phyloP scores from a whole-genome alignment of 2,113 vertebrate genomes.

The Lonchura striata region DNA sequence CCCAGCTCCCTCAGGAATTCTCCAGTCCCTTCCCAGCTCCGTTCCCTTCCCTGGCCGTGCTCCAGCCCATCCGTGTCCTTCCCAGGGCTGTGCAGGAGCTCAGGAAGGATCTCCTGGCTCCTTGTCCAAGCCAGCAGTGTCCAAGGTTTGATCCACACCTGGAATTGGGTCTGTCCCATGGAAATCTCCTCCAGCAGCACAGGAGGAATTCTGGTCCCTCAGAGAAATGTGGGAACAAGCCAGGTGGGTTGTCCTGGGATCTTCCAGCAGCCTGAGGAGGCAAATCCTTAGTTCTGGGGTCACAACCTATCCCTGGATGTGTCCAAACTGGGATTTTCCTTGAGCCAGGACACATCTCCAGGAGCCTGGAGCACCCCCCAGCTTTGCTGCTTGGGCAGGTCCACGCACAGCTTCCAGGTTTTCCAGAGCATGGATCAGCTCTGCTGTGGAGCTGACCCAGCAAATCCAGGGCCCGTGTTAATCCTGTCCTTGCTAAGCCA shows the following conservation, averaged over 20 bases:
- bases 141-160: neutral
- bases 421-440: neutral
- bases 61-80: neutral
- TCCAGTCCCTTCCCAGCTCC: neutral
- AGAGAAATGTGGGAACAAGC: neutral
- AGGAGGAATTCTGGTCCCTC: neutral
- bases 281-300: neutral
- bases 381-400: neutral
- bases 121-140: neutral
- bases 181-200: neutral
- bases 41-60: rapidly evolving
- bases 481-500: neutral
- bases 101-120: neutral
- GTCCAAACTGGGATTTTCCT: neutral
- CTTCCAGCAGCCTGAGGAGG: neutral
- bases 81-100: neutral
- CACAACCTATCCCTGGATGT: neutral
- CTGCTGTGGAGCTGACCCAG: neutral
- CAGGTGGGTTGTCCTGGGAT: neutral
- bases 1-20: neutral
- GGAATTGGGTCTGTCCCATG: neutral
- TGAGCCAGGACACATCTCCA: neutral
- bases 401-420: neutral
- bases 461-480: neutral
- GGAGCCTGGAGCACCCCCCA: rapidly evolving